Base-by-base conservation (phyloP, 2,797 vertebrate genomes). In the Melanotaenia maccullochi region DNA sequence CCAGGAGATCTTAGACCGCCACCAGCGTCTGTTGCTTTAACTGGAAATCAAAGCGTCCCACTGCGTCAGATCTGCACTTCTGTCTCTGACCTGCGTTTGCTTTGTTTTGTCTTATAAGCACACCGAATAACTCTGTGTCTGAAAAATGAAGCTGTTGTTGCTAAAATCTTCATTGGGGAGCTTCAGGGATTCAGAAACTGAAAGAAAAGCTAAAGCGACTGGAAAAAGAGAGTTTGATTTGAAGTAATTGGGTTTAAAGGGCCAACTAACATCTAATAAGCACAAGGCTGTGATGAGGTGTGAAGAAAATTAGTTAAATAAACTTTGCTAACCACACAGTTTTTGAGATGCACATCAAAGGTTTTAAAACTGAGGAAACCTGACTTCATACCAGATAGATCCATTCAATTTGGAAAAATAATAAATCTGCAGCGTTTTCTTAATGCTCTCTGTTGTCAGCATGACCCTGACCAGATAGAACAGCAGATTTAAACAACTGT, bases 171-270 rank as follows among this genome's bases (percentile, higher is more conserved):
- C 13, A 28, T 24, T n/a, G 20, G 6, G 25, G 44, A 60, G 68
- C 44, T 68, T 60, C 25, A 24, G 38, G 8, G 1, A 14, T 40
- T 40, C 38, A 30, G 18, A 36, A 42, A 30, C 8, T 4, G 28
- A 63, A 69, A 55, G 30, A 61, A 9, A 55, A 65, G n/a, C 66
- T 57, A 25, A 5, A 9, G 55, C 8, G 1, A 24, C 42, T 40
- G 25, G 40, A 66, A 76, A 61, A 60, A 59, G 72, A 44, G 18
- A 68, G 72, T 61, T 59, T 55, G 38, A 73, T 30, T 60, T 65
- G n/a, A 67, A 36, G 35, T 76, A 61, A 81, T 81, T 40, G 38
- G 51, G 49, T 66, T 67, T 65, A 74, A 59, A 79, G 62, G 60
- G 56, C 44, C 60, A 78, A 60, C 30, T 49, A 71, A 71, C 60